Evolutionary conservation across 2,797 vertebrate genomes (phyloP).

Genomic region (Delichon dasypus): DNA sequence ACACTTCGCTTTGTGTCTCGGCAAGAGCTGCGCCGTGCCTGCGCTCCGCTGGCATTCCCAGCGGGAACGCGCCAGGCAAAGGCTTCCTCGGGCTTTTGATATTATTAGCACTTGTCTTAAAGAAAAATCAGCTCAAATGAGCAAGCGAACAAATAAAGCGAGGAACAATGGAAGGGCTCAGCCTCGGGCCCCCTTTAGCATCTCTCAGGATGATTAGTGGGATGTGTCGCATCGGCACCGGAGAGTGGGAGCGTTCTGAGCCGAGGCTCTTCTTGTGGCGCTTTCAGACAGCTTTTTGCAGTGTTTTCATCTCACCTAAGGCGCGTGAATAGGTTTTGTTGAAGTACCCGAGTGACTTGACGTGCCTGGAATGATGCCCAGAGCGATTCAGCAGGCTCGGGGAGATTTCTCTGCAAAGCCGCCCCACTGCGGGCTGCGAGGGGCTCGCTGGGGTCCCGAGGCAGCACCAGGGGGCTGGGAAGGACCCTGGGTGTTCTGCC

Average conservation of each 20-base stretch:
- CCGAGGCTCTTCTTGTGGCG: background rate
- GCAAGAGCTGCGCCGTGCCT: conserved; percentile 12
- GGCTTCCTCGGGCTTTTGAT: background rate
- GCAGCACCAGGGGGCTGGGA: background rate
- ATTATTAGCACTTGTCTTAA: conserved; percentile 45
- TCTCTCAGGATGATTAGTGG: background rate
- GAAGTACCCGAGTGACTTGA: background rate
- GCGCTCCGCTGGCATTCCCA: conserved; percentile 7
- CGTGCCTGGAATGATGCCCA: background rate
- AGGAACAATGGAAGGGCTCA: background rate
- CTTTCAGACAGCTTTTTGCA: background rate
- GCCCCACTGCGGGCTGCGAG: background rate
- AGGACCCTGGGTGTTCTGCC: background rate
- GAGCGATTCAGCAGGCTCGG: rapidly evolving
- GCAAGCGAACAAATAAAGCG: conserved; percentile 14
- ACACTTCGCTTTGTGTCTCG: conserved; percentile 12
- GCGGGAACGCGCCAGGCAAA: background rate
- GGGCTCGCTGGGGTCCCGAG: background rate
- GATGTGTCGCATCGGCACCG: background rate
- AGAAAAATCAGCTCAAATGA: conserved; percentile 43
- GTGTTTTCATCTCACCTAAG: background rate
- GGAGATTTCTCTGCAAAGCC: background rate
- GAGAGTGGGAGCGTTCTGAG: background rate
- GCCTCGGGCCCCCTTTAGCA: background rate
- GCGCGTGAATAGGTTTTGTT: background rate